Base-by-base conservation (phyloP, 2,113 vertebrate genomes). In the Leptosomus discolor region DNA sequence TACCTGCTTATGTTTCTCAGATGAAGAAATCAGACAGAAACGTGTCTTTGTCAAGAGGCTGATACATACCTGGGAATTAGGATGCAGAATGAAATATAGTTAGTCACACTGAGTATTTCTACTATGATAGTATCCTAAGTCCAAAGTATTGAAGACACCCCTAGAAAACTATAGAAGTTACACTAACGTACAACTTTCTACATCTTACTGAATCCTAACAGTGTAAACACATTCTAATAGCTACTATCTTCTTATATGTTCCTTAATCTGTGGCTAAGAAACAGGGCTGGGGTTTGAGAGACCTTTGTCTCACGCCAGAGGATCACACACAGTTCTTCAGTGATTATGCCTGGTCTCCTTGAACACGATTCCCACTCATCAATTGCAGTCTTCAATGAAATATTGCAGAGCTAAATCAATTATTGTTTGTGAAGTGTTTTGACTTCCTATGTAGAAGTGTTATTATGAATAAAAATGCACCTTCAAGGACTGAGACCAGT, bases 61-160 rank as follows among this genome's bases (percentile, higher is more conserved):
- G 6, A 54, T 43, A 34, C 3, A 9, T 89, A 84, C 10, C 6
- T 45, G 3, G 41, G 77, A 61, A 90, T 43, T n/a, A 85, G 19
- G 79, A 85, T 4, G 4, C 29, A 79, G 54, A 82, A 58, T 5
- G 5, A 92, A 90, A 37, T 32, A 34, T 14, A 68, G 80, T 15
- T 46, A 46, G 8, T 20, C 27, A 84, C 10, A 50, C 8, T 45
- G 39, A 86, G 4, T 84, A 45, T 65, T 70, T 84, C 19, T 80
- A 27, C 16, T 27, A 7, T 8, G 11, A 18, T 48, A 48, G 20
- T 37, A 81, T 11, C 1, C 0, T 21, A 53, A 68, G 34, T 43
- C 16, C 32, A 43, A 75, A 71, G 6, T 36, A 5, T 71, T 58
- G 68, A 88, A 79, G 48, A 64, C 9, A 37, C 1, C 5, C 7